A percentile compares a stretch with the other conserved stretches of the same genome.
Evolutionary conservation across 2,888 invertebrate genomes (phyloP).

Genomic region (Gymnosoma rotundatum): DNA sequence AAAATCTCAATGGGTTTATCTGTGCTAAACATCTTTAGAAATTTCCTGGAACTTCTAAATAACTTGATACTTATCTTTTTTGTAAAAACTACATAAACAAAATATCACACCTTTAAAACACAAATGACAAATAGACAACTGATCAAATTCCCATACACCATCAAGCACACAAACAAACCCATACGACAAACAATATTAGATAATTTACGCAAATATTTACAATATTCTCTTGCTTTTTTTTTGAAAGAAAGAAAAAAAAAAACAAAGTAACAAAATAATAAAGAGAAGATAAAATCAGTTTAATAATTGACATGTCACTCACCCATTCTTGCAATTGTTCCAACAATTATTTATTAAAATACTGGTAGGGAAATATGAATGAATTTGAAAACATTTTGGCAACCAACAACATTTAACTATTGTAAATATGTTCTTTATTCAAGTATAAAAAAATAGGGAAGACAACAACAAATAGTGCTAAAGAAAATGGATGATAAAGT

Average conservation of each 20-base stretch:
- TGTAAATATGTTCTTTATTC: conserved; percentile 10
- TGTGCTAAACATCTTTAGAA: neutral
- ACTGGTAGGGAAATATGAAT: conserved; percentile 26
- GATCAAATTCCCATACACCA: conserved; percentile 56
- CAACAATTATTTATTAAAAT: conserved; percentile 9
- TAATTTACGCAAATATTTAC: conserved; percentile 61
- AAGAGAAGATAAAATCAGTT: conserved; percentile 34
- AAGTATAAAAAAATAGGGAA: conserved; percentile 3
- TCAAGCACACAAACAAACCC: neutral
- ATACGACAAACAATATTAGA: conserved; percentile 24
- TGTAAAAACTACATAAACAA: conserved; percentile 32
- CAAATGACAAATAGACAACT: conserved; percentile 49
- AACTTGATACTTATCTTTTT: conserved; percentile 30
- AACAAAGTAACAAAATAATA: conserved; percentile 31
- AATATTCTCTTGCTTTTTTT: neutral
- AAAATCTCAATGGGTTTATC: conserved; percentile 52
- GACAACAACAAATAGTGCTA: conserved; percentile 15
- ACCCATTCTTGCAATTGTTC: neutral
- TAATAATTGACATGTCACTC: conserved; percentile 41
- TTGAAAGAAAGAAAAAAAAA: no score
- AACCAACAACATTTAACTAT: no score
- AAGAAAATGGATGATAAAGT: conserved; percentile 36
- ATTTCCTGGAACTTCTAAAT: conserved; percentile 27
- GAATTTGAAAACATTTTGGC: conserved; percentile 30
- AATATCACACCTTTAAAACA: conserved; percentile 61